phyloP scores from a whole-genome alignment of 2,113 vertebrate genomes.

The Chunga burmeisteri region DNA sequence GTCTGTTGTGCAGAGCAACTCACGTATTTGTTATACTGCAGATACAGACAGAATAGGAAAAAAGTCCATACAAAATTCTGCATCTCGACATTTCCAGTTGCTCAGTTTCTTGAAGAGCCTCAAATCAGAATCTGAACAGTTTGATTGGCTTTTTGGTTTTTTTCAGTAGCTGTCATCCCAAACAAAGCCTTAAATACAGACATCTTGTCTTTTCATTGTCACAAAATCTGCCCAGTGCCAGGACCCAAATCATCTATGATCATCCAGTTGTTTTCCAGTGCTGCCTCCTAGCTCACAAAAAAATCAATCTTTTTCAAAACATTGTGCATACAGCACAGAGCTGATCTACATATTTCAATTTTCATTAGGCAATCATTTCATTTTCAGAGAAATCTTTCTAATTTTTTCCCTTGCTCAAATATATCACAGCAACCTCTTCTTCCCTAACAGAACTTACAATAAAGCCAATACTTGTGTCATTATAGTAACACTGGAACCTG shows the following conservation, averaged over 20 bases:
- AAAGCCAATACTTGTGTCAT: not conserved
- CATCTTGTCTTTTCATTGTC: not conserved
- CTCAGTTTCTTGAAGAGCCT: not conserved
- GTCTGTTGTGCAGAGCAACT: not conserved
- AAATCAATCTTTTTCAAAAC: not conserved
- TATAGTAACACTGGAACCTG: not conserved
- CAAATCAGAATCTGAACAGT: not conserved
- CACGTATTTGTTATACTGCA: not conserved
- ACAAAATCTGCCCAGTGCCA: not conserved
- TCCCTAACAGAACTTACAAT: not conserved
- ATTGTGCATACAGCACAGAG: not conserved
- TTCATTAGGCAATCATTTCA: not conserved
- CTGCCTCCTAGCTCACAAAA: not conserved
- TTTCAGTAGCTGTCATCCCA: not conserved
- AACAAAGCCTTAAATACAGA: not conserved
- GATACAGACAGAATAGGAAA: not conserved
- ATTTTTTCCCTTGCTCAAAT: not conserved
- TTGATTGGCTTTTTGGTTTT: not conserved
- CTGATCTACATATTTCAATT: not conserved
- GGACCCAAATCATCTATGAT: not conserved
- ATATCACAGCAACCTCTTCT: not conserved
- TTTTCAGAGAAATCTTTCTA: not conserved
- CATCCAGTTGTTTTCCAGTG: not conserved
- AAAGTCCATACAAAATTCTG: not conserved
- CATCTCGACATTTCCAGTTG: not conserved